Conservation (phyloP, 2,888 invertebrate genomes). For the Mechanitis mazaeus region DNA sequence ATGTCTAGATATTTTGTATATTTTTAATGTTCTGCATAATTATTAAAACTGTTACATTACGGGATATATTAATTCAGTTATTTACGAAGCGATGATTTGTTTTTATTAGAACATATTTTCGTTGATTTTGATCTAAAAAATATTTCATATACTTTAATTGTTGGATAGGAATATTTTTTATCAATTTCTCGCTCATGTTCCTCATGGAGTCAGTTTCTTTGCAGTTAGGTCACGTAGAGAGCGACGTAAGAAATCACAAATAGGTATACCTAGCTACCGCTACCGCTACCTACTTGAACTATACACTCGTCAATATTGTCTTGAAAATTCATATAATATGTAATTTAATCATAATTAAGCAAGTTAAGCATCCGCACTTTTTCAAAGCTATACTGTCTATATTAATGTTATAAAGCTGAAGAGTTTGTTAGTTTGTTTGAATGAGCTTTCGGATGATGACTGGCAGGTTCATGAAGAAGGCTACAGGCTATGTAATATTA, state of each 20-base stretch:
- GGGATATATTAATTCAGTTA: too few species aligned
- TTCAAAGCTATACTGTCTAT: too few species aligned
- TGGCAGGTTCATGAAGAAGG: too few species aligned
- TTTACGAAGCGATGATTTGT: too few species aligned
- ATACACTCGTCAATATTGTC: constrained; percentile 6
- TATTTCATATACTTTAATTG: constrained; percentile 6
- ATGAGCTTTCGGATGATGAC: too few species aligned
- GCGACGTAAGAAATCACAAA: constrained; percentile 48
- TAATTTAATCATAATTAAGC: neutral
- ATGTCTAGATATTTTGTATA: too few species aligned
- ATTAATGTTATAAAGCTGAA: too few species aligned
- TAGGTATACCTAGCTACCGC: constrained; percentile 49
- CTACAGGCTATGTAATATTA: too few species aligned
- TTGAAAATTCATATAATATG: neutral
- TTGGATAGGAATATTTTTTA: constrained; percentile 27
- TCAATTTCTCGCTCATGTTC: constrained; percentile 25
- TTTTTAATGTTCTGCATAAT: too few species aligned
- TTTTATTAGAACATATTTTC: too few species aligned
- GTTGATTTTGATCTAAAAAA: neutral
- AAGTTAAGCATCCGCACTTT: neutral
- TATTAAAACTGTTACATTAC: too few species aligned
- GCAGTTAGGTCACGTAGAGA: constrained; percentile 47
- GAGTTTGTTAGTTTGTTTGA: too few species aligned
- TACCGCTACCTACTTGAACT: constrained; percentile 31
- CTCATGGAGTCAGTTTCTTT: constrained; percentile 31